Conservation (phyloP, 2,888 invertebrate species). For the Meganola albula region DNA sequence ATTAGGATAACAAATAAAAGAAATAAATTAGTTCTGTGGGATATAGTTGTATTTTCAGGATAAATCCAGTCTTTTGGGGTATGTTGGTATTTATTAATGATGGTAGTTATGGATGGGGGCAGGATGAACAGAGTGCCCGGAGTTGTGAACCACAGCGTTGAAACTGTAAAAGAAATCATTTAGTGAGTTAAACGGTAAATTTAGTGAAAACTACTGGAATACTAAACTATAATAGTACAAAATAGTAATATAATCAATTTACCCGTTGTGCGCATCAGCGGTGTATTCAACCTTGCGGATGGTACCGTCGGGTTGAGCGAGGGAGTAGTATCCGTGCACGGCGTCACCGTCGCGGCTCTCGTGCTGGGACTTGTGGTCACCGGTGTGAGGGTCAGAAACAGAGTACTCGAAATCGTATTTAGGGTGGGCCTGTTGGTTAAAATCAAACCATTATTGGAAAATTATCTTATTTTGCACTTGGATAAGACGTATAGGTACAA, state of each 20-base stretch:
- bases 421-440: slow-evolving; percentile 45
- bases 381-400: slow-evolving; percentile 75
- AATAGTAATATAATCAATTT: slow-evolving; percentile 5
- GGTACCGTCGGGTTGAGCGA: slow-evolving; percentile 72
- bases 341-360: slow-evolving; percentile 72
- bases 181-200: not conserved
- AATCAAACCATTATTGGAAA: not conserved
- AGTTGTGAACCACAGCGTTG: slow-evolving; percentile 70
- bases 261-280: slow-evolving; percentile 45
- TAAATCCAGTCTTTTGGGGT: slow-evolving; percentile 1
- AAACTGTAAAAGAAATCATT: slow-evolving; percentile 44
- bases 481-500: not conserved
- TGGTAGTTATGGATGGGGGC: slow-evolving; percentile 47
- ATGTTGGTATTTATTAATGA: slow-evolving; percentile 32
- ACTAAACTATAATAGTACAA: not conserved
- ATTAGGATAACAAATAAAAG: too few species aligned
- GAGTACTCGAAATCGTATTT: slow-evolving; percentile 72
- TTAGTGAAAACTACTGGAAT: not conserved
- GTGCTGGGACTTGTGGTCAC: slow-evolving; percentile 76
- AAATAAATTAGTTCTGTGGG: too few species aligned
- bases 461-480: not conserved
- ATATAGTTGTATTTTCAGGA: too few species aligned
- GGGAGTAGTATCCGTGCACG: slow-evolving; percentile 77
- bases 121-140: slow-evolving; percentile 52
- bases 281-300: slow-evolving; percentile 71